phyloP scores from a whole-genome alignment of 2,113 vertebrate genomes.

The Okapia johnstoni region DNA sequence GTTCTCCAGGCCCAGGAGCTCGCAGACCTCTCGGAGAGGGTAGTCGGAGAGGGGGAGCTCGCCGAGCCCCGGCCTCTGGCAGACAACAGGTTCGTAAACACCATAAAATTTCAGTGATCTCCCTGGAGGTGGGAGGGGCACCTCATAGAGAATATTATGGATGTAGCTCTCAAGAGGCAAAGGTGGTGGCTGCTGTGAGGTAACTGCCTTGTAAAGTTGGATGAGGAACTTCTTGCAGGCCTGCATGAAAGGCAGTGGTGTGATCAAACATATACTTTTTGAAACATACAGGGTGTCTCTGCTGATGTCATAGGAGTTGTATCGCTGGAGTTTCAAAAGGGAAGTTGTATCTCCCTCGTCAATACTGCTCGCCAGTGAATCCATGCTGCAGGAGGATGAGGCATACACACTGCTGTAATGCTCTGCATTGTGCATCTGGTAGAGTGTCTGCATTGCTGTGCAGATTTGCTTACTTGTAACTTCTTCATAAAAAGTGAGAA shows the following conservation, averaged over 20 bases:
- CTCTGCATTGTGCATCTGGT: constrained; percentile 97
- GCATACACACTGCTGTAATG: constrained; percentile 86
- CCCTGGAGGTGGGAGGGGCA: constrained; percentile 93
- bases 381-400: constrained; percentile 95
- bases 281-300: constrained; percentile 95
- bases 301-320: constrained; percentile 88
- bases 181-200: constrained; percentile 89
- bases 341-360: constrained; percentile 90
- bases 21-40: constrained; percentile 90
- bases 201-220: constrained; percentile 92
- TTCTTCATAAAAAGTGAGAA: constrained; percentile 96
- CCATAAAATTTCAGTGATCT: constrained; percentile 95
- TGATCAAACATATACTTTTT: constrained; percentile 95
- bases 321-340: constrained; percentile 82
- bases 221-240: constrained; percentile 93
- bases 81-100: constrained; percentile 94
- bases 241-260: constrained; percentile 96
- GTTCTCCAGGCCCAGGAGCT: constrained; percentile 93
- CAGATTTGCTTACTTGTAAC: constrained; percentile 93
- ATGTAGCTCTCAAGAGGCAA: constrained; percentile 97
- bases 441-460: constrained; percentile 95
- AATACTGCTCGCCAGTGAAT: constrained; percentile 92
- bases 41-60: constrained; percentile 95
- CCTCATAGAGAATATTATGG: constrained; percentile 96
- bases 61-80: constrained; percentile 91